Conservation (phyloP, 2,797 vertebrate genomes). For the Hemibagrus guttatus region DNA sequence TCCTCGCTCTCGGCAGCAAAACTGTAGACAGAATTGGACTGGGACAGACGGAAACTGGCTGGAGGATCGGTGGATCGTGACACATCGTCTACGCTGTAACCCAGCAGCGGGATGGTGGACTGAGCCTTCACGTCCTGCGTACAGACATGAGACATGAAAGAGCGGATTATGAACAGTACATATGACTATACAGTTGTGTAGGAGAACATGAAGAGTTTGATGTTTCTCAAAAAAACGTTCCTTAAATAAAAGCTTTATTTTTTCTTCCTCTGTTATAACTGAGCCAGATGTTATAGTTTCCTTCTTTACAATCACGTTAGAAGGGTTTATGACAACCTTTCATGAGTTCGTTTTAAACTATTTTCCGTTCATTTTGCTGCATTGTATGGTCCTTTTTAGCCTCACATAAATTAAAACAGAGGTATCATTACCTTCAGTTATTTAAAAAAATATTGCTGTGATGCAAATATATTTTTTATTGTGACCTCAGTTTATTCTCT, state of each 20-base stretch:
- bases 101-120: constrained; percentile 92
- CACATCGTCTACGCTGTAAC: constrained; percentile 87
- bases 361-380: neutral
- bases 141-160: constrained; percentile 9
- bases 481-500: neutral
- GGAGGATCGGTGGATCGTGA: constrained; percentile 80
- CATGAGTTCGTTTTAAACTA: neutral
- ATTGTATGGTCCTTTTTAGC: neutral
- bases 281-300: neutral
- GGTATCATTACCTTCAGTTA: neutral
- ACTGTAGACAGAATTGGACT: constrained; percentile 92
- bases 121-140: constrained; percentile 93
- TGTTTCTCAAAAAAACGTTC: neutral
- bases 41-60: constrained; percentile 88
- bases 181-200: neutral
- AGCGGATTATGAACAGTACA: neutral
- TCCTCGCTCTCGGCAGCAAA: constrained; percentile 92
- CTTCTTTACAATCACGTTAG: neutral
- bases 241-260: neutral
- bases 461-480: neutral
- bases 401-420: neutral
- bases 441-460: neutral
- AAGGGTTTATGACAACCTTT: neutral
- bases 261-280: neutral
- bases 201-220: neutral